Conservation (phyloP, 2,888 invertebrate species). For the Drosophila kokeensis region DNA sequence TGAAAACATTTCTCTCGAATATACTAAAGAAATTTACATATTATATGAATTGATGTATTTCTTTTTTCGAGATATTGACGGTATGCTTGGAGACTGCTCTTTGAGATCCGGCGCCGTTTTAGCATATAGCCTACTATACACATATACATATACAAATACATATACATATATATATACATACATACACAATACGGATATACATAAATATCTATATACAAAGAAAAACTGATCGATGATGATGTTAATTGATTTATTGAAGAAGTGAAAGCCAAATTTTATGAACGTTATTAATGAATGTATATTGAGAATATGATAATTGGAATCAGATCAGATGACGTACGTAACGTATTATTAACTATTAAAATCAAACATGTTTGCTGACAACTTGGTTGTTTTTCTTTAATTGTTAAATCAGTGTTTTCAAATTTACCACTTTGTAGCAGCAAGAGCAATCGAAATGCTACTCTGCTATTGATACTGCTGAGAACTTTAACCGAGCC, state of each 20-base stretch:
- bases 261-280: slow-evolving; percentile 76
- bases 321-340: slow-evolving; percentile 27
- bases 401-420: neutral
- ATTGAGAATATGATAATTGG: slow-evolving; percentile 36
- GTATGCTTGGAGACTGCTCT: slow-evolving; percentile 19
- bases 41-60: slow-evolving; percentile 27
- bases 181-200: slow-evolving; percentile 36
- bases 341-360: slow-evolving; percentile 69
- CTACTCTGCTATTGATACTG: neutral
- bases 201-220: slow-evolving; percentile 25
- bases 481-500: neutral
- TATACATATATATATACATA: slow-evolving; percentile 37
- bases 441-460: neutral
- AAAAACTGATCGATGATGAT: slow-evolving; percentile 23
- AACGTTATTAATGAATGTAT: slow-evolving; percentile 57
- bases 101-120: slow-evolving; percentile 34
- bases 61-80: slow-evolving; percentile 41
- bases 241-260: slow-evolving; percentile 35
- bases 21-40: slow-evolving; percentile 44
- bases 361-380: slow-evolving; percentile 69
- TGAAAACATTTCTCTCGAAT: slow-evolving; percentile 41
- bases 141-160: slow-evolving; percentile 51
- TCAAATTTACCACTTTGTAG: neutral
- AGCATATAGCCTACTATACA: slow-evolving; percentile 56
- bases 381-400: slow-evolving; percentile 26